These are phyloP conservation scores for Etheostoma spectabile DNA, from an alignment of 2,113 vertebrate genomes.

Conservation along the genomic window DNA sequence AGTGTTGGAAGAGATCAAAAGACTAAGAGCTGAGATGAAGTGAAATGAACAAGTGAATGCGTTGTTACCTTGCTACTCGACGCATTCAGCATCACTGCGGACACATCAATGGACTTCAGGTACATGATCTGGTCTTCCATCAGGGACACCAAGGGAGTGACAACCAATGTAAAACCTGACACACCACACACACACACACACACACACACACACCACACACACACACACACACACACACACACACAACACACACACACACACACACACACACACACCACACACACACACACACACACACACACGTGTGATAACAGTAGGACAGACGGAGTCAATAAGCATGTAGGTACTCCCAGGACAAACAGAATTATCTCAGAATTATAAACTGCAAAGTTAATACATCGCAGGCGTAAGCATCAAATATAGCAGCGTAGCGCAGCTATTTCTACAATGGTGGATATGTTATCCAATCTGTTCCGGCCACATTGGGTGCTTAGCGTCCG, in stretches of 20 bases:
- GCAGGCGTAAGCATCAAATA: no score
- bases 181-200: conserved; percentile 39
- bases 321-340: not conserved
- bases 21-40: not conserved
- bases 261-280: conserved; percentile 29
- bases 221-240: conserved; percentile 31
- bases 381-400: not conserved
- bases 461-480: no score
- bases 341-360: not conserved
- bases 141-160: conserved; percentile 94
- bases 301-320: not conserved
- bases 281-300: conserved; percentile 29
- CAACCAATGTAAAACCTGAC: conserved; percentile 93
- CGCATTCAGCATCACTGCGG: conserved; percentile 90
- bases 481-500: no score
- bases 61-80: conserved; percentile 90
- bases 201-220: conserved; percentile 28
- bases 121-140: conserved; percentile 99
- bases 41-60: not conserved
- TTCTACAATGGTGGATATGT: no score
- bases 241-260: conserved; percentile 43
- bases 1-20: not conserved
- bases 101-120: conserved; percentile 88
- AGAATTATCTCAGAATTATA: not conserved
- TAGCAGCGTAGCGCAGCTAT: no score